Conservation (phyloP, 2,888 invertebrate species). For the Anarsia innoxiella region DNA sequence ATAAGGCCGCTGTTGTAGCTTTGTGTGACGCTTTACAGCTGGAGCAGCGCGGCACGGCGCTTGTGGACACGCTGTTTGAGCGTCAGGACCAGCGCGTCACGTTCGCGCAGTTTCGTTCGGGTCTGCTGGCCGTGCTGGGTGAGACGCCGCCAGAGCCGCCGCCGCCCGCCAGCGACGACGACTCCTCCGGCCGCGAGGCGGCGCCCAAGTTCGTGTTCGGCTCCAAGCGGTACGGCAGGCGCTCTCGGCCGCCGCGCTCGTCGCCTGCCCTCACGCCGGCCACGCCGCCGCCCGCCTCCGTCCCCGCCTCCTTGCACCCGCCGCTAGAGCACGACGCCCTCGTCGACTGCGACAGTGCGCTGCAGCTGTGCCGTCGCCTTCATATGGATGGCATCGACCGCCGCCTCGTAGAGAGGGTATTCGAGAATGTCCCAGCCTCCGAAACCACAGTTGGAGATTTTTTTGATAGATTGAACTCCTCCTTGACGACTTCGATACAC, state of each 20-base stretch:
- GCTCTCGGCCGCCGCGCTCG: constrained; percentile 48
- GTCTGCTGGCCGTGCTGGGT: constrained; percentile 81
- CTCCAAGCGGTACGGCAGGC: constrained; percentile 83
- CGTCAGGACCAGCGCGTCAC: constrained; percentile 69
- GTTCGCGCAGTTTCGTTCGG: constrained; percentile 85
- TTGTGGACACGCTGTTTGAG: constrained; percentile 76
- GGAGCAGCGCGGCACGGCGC: constrained; percentile 80
- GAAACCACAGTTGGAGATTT: constrained; percentile 65
- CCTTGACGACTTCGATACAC: constrained; percentile 45
- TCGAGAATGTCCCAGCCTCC: constrained; percentile 32
- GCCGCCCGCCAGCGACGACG: constrained; percentile 54
- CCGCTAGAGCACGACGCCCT: constrained; percentile 47
- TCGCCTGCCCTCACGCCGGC: not conserved
- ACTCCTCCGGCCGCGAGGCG: constrained; percentile 80
- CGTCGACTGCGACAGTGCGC: constrained; percentile 47
- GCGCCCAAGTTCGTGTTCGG: constrained; percentile 84
- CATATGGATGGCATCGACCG: constrained; percentile 54
- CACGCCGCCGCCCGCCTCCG: constrained; percentile 14
- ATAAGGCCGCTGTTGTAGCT: constrained; percentile 78
- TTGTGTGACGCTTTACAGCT: constrained; percentile 86
- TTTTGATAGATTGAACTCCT: constrained; percentile 52
- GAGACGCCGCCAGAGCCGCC: constrained; percentile 17
- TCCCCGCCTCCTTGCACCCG: not conserved
- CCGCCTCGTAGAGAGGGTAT: constrained; percentile 46
- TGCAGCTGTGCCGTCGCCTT: constrained; percentile 51